Percentiles rank a stretch among this genome's conserved stretches.
These are phyloP conservation scores for Phymanthus crucifer DNA, from an alignment of 92 coral and sea anemone species.

Conservation along the genomic window DNA sequence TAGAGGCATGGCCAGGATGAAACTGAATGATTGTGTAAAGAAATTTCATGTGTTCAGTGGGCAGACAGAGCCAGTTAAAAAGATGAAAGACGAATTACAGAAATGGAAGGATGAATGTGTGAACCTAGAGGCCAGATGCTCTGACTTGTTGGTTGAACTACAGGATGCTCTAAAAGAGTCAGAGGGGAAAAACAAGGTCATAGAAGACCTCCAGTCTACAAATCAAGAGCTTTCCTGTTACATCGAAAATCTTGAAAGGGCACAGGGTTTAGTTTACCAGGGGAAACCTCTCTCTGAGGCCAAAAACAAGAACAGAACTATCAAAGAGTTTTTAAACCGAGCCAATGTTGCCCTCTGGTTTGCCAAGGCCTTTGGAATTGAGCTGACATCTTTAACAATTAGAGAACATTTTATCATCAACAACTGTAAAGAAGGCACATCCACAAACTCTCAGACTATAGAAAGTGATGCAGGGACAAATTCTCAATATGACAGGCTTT, in stretches of 20 bases:
- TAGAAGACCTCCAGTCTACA: slow-evolving; percentile 10
- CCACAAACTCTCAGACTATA: too few relatives aligned
- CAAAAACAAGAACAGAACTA: slow-evolving; percentile 31
- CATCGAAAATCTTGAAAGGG: slow-evolving; percentile 22
- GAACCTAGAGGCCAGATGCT: slow-evolving; percentile 10
- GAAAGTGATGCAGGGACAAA: slow-evolving; percentile 1
- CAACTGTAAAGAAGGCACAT: slow-evolving; percentile 13
- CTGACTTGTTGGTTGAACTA: slow-evolving; percentile 7
- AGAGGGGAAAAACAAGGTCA: slow-evolving; percentile 6
- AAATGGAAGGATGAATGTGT: slow-evolving; percentile 24
- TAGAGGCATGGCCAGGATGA: slow-evolving; percentile 9
- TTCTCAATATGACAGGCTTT: neutral
- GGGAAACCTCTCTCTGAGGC: slow-evolving; percentile 34
- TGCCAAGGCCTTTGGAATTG: slow-evolving; percentile 41
- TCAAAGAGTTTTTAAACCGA: slow-evolving; percentile 34
- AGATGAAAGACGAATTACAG: slow-evolving; percentile 22
- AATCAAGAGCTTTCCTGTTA: slow-evolving; percentile 9
- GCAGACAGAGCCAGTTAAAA: slow-evolving; percentile 23
- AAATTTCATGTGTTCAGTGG: slow-evolving; percentile 21
- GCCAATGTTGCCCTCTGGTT: slow-evolving; percentile 54
- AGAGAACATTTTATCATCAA: slow-evolving; percentile 43
- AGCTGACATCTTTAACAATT: slow-evolving; percentile 30
- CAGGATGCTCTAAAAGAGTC: slow-evolving; percentile 7
- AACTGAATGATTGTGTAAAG: slow-evolving; percentile 6
- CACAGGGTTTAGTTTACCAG: slow-evolving; percentile 29